Evolutionary conservation across 2,888 invertebrate genomes (phyloP), one percentile per base, ranked within the genome.

Genomic region (Metalampra italica): DNA sequence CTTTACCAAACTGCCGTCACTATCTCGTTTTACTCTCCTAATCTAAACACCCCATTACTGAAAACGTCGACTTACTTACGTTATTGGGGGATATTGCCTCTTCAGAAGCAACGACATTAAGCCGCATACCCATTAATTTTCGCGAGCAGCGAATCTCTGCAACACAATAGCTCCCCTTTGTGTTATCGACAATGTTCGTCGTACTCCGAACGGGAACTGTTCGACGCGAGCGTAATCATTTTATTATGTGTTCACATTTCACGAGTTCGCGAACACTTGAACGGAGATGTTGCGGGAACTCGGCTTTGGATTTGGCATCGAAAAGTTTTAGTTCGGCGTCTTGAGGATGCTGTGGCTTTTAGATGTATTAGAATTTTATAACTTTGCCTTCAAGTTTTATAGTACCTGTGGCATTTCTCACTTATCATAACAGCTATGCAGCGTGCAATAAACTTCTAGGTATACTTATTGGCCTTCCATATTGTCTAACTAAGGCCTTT

Each of bases 61-160:
- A 9, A 22, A 39, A 39, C 46, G 46, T 54, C 50, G 48, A 50
- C 48, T 52, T 50, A 48, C 46, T 52, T 48, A 34, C 52, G 34
- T 49, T 47, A 48, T 46, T 44, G 50, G 45, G 37, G 47, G 48
- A 51, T 51, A 52, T 53, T 52, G 49, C 47, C 43, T 46, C 45
- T 55, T 53, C 43, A 49, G 30, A 48, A 13, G 41, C n/a, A 15
- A 29, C 32, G 38, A 43, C 39, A 48, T 40, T 46, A 41, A 32
- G 46, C 15, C 46, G 22, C 34, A 46, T 42, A 43, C 32, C 43
- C 43, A 39, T 48, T 48, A 48, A 42, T 48, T 43, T 39, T 39
- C 47, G 7, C 37, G 47, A 42, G 22, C 47, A 13, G 13, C 32
- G 43, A 36, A 47, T 42, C 47, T 42, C 47, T 36, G 42, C 32